Evolutionary conservation across 2,888 invertebrate species (phyloP), one percentile per base, ranked within the genome.

Genomic region (Hesperia comma): DNA sequence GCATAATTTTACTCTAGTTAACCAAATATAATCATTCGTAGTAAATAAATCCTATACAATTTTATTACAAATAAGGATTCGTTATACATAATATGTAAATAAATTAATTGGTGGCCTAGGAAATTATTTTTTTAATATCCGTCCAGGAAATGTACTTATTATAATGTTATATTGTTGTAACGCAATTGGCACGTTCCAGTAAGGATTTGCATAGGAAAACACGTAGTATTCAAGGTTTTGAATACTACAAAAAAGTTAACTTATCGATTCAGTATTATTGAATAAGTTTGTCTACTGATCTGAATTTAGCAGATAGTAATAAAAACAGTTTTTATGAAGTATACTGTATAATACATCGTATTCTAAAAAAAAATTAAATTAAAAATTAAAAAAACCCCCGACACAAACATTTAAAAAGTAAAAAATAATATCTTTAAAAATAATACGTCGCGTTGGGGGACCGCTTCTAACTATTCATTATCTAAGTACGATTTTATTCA

Each of bases 191-290:
- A 37, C 37, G 37, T 37, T n/a, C 32, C 6, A 26, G 4, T n/a
- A 53, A 53, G 14, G 26, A 53, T 53, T 53, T 32, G 26, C 53
- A 53, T 53, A n/a, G n/a, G n/a, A 32, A 53, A 53, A 32, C 14
- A 32, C 21, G n/a, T n/a, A 53, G 53, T n/a, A 53, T 3, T 32
- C 53, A n/a, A n/a, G n/a, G n/a, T n/a, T n/a, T 53, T 53, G 26
- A 53, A 53, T n/a, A 32, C 32, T 32, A 15, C 53, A 53, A 53
- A 53, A 53, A 53, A 32, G 14, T n/a, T 32, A 32, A 53, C 32
- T 32, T 53, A 32, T 15, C 19, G 19, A 53, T 53, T 53, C 26
- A 53, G n/a, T 32, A 32, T 53, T n/a, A 53, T 53, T 32, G 53
- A 32, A n/a, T n/a, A n/a, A 26, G 6, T 2, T 53, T 53, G n/a